A percentile compares a stretch with the other conserved stretches of the same genome.
phyloP scores from a whole-genome alignment of 2,113 vertebrate genomes.

The Phalacrocorax pelagicus region DNA sequence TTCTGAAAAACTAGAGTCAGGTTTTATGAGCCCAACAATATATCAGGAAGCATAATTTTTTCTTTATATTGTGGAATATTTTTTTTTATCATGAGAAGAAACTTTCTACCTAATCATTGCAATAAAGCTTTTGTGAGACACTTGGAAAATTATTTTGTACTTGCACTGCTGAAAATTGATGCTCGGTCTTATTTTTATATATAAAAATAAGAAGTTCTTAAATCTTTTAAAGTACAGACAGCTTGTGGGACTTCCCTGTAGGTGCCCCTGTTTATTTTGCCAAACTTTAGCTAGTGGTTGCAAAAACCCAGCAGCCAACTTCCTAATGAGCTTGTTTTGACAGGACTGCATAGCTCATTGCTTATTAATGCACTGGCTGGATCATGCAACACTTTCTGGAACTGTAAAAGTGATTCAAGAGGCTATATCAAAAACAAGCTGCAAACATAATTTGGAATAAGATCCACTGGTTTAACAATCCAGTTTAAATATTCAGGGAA shows the following conservation, averaged over 20 bases:
- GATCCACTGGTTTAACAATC: background rate
- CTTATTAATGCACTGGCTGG: conserved; percentile 53
- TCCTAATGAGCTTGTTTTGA: conserved; percentile 66
- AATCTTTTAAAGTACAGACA: conserved; percentile 33
- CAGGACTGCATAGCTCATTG: conserved; percentile 48
- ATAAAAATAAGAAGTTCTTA: conserved; percentile 20
- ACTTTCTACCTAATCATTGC: background rate
- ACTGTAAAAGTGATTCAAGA: conserved; percentile 45
- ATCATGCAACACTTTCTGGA: conserved; percentile 51
- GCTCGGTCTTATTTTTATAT: background rate
- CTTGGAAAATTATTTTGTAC: conserved; percentile 5
- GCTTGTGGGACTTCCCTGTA: conserved; percentile 42
- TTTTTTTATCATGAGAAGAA: background rate
- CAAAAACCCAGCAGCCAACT: conserved; percentile 46
- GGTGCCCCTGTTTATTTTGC: conserved; percentile 37
- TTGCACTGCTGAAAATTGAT: conserved; percentile 1
- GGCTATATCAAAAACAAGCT: background rate
- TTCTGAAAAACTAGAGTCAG: background rate
- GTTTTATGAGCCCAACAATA: background rate
- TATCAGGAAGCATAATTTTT: background rate
- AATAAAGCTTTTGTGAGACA: conserved; percentile 36
- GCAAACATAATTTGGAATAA: conserved; percentile 5
- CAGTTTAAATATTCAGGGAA: background rate
- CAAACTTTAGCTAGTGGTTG: conserved; percentile 45
- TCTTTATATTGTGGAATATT: background rate